phyloP scores from a whole-genome alignment of 2,888 invertebrate species.

The Scaptomyza flava region DNA sequence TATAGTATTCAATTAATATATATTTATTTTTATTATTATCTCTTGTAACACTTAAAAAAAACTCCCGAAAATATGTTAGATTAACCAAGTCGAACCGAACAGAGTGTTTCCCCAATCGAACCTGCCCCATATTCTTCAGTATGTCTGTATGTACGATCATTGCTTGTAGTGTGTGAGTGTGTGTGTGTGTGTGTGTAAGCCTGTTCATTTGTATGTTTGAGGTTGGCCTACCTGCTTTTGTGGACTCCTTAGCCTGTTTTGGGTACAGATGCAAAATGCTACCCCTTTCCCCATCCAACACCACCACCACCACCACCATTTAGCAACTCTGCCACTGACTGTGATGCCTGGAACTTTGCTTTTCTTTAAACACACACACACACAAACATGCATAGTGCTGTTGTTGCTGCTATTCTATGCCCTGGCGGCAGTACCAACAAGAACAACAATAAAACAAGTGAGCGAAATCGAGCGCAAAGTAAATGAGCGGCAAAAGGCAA shows the following conservation, averaged over 20 bases:
- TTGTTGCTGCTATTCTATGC: constrained; percentile 49
- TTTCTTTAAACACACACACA: constrained; percentile 40
- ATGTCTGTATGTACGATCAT: constrained; percentile 4
- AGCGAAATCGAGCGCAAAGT: constrained; percentile 65
- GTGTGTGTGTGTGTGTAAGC: neutral
- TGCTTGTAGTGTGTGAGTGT: too few species aligned
- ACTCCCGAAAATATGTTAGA: neutral
- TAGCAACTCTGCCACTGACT: constrained; percentile 11
- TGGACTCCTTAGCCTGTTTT: constrained; percentile 52
- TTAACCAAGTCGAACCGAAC: neutral
- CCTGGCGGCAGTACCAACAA: constrained; percentile 35
- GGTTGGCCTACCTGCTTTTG: constrained; percentile 50
- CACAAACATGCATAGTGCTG: constrained; percentile 4
- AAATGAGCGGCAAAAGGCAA: constrained; percentile 57
- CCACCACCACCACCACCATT: constrained; percentile 1
- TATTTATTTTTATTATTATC: too few species aligned
- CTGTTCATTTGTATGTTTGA: constrained; percentile 8
- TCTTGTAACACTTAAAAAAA: neutral
- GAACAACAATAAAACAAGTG: constrained; percentile 47
- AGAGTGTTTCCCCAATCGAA: constrained; percentile 27
- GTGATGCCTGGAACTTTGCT: constrained; percentile 52
- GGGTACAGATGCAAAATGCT: constrained; percentile 57
- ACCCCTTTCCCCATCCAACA: constrained; percentile 1
- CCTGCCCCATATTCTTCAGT: constrained; percentile 45
- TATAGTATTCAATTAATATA: too few species aligned